These are phyloP conservation scores for Globodera ellingtonae DNA, from an alignment of 1,140 invertebrate genomes.

Conservation along the genomic window DNA sequence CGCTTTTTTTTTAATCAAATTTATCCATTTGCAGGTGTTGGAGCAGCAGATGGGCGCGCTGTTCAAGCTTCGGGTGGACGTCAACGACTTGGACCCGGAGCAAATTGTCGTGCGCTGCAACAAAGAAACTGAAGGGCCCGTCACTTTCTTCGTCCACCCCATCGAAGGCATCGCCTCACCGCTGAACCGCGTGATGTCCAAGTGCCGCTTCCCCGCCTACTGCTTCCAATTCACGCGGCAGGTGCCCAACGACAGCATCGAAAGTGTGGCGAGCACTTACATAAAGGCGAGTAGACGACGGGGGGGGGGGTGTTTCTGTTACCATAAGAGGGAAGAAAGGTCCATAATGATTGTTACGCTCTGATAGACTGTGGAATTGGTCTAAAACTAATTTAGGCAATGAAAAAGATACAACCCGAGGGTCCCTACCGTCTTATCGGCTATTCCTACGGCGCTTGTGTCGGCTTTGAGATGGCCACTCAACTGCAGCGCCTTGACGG, in stretches of 20 bases:
- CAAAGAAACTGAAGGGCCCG: constrained; percentile 63
- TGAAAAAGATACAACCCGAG: constrained; percentile 77
- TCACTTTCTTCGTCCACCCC: constrained; percentile 79
- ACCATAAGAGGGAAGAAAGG: too few species aligned
- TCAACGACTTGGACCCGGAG: constrained; percentile 68
- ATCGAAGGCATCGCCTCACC: constrained; percentile 83
- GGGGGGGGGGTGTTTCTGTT: neutral
- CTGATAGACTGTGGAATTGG: too few species aligned
- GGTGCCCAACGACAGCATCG: constrained; percentile 76
- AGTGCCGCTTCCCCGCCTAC: constrained; percentile 78
- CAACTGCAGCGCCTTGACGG: constrained; percentile 76
- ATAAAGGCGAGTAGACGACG: constrained; percentile 48
- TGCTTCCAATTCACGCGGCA: constrained; percentile 83
- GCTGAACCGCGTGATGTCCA: constrained; percentile 74
- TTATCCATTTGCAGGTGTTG: constrained; percentile 52
- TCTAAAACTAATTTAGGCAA: constrained; percentile 68
- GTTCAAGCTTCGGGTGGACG: constrained; percentile 65
- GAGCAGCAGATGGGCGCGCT: constrained; percentile 64
- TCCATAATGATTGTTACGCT: too few species aligned
- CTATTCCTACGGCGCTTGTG: constrained; percentile 88
- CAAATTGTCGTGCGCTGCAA: constrained; percentile 68
- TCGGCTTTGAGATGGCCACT: constrained; percentile 88
- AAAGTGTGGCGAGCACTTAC: constrained; percentile 78
- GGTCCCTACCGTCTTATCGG: constrained; percentile 85
- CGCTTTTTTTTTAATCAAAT: neutral